phyloP scores from a whole-genome alignment of 1,140 invertebrate species.

The Hylaeus volcanicus region DNA sequence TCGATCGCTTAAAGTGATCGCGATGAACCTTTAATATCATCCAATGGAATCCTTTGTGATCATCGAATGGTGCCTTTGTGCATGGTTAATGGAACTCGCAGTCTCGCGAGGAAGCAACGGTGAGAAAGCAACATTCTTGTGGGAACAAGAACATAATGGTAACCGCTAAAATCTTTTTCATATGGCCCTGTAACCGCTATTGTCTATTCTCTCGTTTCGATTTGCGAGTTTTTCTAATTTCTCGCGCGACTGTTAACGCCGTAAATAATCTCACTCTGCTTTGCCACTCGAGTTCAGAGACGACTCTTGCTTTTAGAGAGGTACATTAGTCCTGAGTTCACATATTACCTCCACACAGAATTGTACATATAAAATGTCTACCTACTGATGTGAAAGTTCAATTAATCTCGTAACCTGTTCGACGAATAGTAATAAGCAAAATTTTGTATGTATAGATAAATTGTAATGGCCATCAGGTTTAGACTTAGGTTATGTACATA shows the following conservation, averaged over 20 bases:
- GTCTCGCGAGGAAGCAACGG: constrained; percentile 9
- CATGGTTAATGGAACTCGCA: constrained; percentile 5
- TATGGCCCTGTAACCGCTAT: neutral
- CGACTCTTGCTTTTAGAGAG: neutral
- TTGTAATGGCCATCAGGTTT: no score
- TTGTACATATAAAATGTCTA: no score
- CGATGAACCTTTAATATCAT: constrained; percentile 14
- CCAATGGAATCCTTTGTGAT: neutral
- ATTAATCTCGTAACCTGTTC: no score
- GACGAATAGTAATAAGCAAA: no score
- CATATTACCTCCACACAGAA: no score
- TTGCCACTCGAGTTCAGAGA: neutral
- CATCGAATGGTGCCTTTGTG: neutral
- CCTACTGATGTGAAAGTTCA: no score
- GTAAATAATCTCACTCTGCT: neutral
- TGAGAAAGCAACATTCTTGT: constrained; percentile 30
- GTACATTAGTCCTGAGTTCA: neutral
- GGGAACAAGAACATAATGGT: constrained; percentile 11
- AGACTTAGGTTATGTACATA: no score
- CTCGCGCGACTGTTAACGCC: neutral
- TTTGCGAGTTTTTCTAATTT: neutral
- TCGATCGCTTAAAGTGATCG: constrained; percentile 7
- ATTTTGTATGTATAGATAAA: no score
- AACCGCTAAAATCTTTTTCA: constrained; percentile 1
- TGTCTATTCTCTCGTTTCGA: neutral